phyloP scores from a whole-genome alignment of 2,113 vertebrate genomes.

The Daubentonia madagascariensis region DNA sequence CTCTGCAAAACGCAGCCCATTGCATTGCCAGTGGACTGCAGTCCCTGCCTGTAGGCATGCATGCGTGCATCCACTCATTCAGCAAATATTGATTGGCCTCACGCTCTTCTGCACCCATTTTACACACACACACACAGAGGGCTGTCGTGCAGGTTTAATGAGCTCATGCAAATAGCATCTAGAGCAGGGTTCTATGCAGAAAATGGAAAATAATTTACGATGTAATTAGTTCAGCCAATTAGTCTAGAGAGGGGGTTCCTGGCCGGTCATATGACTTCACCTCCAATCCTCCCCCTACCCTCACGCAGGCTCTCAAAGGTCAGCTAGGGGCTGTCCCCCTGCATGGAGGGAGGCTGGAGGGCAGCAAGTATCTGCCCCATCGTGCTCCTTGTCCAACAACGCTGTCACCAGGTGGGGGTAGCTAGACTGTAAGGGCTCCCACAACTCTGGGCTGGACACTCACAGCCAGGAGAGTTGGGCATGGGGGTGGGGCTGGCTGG shows the following conservation, averaged over 20 bases:
- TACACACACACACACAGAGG: rapidly evolving
- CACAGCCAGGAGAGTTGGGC: background rate
- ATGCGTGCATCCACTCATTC: no score
- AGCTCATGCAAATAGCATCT: background rate
- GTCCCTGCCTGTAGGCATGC: no score
- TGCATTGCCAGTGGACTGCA: no score
- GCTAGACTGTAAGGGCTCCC: background rate
- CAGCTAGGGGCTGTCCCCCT: background rate
- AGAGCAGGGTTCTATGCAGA: background rate
- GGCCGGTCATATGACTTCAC: background rate
- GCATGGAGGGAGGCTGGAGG: background rate
- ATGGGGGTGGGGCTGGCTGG: rapidly evolving
- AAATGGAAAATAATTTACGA: background rate
- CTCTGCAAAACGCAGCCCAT: background rate
- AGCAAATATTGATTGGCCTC: no score
- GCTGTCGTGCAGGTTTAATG: background rate
- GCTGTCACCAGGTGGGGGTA: background rate
- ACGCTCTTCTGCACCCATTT: rapidly evolving
- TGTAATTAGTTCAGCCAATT: background rate
- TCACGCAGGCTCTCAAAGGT: background rate
- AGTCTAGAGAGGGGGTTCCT: background rate
- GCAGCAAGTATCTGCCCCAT: background rate
- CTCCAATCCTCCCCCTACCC: background rate
- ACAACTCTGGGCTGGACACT: background rate
- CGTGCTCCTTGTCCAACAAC: background rate